These are phyloP conservation scores for Lepilemur ruficaudatus DNA, from an alignment of 2,797 vertebrate species.

Conservation along the genomic window DNA sequence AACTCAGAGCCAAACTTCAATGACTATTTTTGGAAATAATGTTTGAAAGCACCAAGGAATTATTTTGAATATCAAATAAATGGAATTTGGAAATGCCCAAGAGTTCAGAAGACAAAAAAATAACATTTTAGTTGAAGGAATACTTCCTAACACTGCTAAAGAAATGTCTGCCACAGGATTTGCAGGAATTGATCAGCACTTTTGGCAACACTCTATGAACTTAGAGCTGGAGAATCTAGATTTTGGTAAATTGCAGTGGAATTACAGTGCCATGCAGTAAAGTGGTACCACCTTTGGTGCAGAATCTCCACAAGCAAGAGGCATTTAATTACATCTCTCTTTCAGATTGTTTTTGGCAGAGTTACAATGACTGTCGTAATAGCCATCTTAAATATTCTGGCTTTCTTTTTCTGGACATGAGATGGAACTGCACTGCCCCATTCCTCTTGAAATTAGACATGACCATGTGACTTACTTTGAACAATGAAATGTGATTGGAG, in stretches of 20 bases:
- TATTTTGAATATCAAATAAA: conserved; percentile 62
- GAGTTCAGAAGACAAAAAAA: conserved; percentile 31
- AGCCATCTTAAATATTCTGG: background rate
- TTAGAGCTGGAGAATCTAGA: background rate
- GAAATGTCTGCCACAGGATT: background rate
- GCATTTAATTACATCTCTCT: background rate
- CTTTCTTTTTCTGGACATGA: background rate
- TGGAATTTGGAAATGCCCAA: conserved; percentile 4
- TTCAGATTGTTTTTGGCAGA: background rate
- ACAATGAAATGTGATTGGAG: background rate
- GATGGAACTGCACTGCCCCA: background rate
- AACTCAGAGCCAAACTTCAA: conserved; percentile 20
- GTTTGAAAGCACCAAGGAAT: conserved; percentile 19
- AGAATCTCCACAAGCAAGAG: background rate
- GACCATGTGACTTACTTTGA: conserved; percentile 13
- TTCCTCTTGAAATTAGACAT: background rate
- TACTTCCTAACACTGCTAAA: background rate
- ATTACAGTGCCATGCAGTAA: background rate
- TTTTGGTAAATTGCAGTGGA: background rate
- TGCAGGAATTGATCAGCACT: background rate
- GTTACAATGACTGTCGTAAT: background rate
- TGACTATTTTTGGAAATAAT: conserved; percentile 55
- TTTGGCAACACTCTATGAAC: background rate
- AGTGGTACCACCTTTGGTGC: background rate
- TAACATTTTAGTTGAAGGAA: conserved; percentile 32